Percentiles rank a stretch among this genome's conserved stretches.
Evolutionary conservation across 2,113 vertebrate genomes (phyloP).

Genomic region (Austrofundulus limnaeus): DNA sequence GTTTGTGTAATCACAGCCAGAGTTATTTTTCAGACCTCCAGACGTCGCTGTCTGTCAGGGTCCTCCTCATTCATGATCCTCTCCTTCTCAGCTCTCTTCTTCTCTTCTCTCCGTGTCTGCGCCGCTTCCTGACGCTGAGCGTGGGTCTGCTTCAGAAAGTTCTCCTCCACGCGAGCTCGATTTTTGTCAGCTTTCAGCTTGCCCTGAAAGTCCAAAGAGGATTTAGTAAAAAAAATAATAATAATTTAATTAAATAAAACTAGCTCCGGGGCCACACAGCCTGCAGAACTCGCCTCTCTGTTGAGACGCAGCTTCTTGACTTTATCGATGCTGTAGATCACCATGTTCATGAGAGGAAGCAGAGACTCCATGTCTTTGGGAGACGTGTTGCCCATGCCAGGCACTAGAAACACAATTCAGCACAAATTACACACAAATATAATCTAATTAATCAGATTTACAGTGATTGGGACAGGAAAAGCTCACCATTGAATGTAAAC

Average conservation of each 20-base stretch:
- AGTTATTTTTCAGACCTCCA: conserved; percentile 87
- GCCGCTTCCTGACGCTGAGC: conserved; percentile 96
- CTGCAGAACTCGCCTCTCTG: conserved; percentile 85
- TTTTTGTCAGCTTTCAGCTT: conserved; percentile 97
- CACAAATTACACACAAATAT: not conserved
- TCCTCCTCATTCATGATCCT: conserved; percentile 99
- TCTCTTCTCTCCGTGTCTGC: conserved; percentile 94
- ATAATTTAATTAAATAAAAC: no score
- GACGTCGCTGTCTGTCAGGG: conserved; percentile 93
- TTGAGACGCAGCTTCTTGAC: conserved; percentile 98
- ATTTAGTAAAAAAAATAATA: no score
- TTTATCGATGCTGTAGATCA: conserved; percentile 98
- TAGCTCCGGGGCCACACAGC: not conserved
- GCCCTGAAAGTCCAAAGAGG: conserved; percentile 77
- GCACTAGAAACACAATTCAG: conserved; percentile 79
- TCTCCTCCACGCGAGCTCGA: conserved; percentile 94
- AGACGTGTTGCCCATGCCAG: conserved; percentile 97
- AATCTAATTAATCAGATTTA: not conserved
- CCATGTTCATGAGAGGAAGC: conserved; percentile 98
- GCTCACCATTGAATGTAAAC: conserved; percentile 99
- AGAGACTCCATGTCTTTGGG: conserved; percentile 98
- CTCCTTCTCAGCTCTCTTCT: conserved; percentile 96
- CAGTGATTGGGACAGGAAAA: not conserved
- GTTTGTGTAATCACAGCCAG: no score
- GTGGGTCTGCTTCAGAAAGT: conserved; percentile 97